Evolutionary conservation across 2,888 invertebrate genomes (phyloP), one percentile per base, ranked within the genome.

Genomic region (Cryptocephalus moraei): DNA sequence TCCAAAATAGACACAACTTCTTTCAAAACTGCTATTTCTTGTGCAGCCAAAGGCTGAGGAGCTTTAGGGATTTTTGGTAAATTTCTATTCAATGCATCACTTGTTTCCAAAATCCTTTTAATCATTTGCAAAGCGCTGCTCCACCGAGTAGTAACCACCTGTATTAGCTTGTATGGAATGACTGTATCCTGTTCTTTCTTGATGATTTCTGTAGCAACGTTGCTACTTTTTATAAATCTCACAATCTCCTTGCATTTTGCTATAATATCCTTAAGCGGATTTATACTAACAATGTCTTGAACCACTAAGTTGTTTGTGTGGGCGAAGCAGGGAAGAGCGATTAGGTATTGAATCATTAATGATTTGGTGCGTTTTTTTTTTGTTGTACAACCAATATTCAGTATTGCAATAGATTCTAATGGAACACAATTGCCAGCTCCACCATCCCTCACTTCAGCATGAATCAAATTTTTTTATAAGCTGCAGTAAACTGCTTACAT

Each of bases 241-340:
- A 53, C 47, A 40, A 50, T 52, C 6, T 43, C 48, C 44, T 52
- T 48, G 13, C 49, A 49, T 48, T 44, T 51, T 42, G 39, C 43
- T 12, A 46, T 12, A 13, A 51, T 22, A 14, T 14, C 38, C 10
- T 48, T n/a, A n/a, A n/a, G n/a, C n/a, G n/a, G 11, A n/a, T 47
- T 12, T 34, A 9, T 14, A 9, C 39, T 8, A 11, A 50, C 14
- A 39, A 31, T 44, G 9, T 48, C 53, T 39, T 54, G 50, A 8
- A 52, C 49, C 9, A 50, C 48, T 10, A 54, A 46, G 44, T 54
- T 52, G 6, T 50, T 32, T 4, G 47, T 47, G 33, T 54, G 50
- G 10, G 54, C 51, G 45, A 42, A 54, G 41, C 52, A 54, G 43
- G 52, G 49, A 10, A 54, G 33, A 41, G n/a, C n/a, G n/a, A n/a